Conservation (phyloP, 2,888 invertebrate species). For the Microplitis manilae region DNA sequence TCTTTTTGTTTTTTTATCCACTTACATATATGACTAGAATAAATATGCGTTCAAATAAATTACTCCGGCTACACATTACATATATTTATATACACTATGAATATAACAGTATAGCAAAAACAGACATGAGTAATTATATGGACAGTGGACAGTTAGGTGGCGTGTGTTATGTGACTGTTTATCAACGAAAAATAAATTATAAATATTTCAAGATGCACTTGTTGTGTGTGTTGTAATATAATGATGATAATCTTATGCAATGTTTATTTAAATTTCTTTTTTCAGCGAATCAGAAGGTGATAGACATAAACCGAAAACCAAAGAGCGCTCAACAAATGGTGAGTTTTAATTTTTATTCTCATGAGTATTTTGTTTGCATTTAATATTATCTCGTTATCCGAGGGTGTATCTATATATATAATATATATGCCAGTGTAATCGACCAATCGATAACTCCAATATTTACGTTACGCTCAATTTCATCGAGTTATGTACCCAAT, state of each 20-base stretch:
- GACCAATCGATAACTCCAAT: conserved; percentile 45
- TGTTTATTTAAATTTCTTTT: conserved; percentile 57
- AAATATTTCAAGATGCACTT: conserved; percentile 10
- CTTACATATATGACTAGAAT: conserved; percentile 1
- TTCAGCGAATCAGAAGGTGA: conserved; percentile 84
- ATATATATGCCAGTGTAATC: conserved; percentile 38
- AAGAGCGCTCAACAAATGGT: conserved; percentile 95
- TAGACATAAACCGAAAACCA: conserved; percentile 86
- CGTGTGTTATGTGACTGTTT: conserved; percentile 28
- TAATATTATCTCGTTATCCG: conserved; percentile 10
- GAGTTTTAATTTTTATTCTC: conserved; percentile 70
- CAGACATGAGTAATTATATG: conserved; percentile 48
- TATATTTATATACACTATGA: neutral
- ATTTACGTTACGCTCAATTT: conserved; percentile 32
- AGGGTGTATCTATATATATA: neutral
- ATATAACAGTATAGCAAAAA: conserved; percentile 47
- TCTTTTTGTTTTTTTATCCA: neutral
- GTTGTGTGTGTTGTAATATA: conserved; percentile 4
- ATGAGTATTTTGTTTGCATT: neutral
- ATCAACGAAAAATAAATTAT: conserved; percentile 25
- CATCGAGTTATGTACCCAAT: conserved; percentile 8
- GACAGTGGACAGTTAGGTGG: conserved; percentile 51
- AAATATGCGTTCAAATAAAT: neutral
- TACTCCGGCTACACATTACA: neutral
- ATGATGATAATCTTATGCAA: neutral